Evolutionary conservation across 2,113 vertebrate genomes (phyloP).

Genomic region (Bujurquina vittata): DNA sequence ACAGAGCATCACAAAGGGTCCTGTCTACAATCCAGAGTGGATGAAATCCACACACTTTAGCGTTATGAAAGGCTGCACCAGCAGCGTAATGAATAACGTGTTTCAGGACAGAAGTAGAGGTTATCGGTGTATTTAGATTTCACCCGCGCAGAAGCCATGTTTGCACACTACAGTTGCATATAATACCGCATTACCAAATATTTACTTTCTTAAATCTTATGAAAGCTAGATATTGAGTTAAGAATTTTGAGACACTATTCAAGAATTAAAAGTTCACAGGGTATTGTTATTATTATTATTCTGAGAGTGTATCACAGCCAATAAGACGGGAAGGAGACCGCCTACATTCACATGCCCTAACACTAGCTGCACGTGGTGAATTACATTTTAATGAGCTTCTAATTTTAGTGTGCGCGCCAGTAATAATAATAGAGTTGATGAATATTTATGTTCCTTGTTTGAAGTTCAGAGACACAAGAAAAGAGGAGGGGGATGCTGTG

Average conservation of each 20-base stretch:
- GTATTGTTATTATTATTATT: slow-evolving; percentile 10
- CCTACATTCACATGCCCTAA: slow-evolving; percentile 71
- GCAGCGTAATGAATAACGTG: slow-evolving; percentile 3
- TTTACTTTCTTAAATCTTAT: background rate
- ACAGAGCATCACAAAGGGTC: slow-evolving; percentile 24
- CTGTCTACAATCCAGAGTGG: slow-evolving; percentile 25
- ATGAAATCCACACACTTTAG: slow-evolving; percentile 11
- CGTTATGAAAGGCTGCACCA: slow-evolving; percentile 3
- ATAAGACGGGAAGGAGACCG: slow-evolving; percentile 45
- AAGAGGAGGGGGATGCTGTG: slow-evolving; percentile 27
- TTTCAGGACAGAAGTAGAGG: background rate
- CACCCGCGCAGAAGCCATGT: background rate
- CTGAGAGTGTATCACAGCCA: slow-evolving; percentile 32
- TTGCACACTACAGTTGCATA: background rate
- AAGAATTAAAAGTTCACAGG: slow-evolving; percentile 24
- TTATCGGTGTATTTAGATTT: background rate
- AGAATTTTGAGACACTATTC: background rate
- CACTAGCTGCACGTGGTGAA: slow-evolving; percentile 76
- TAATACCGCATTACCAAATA: background rate
- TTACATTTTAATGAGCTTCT: slow-evolving; percentile 83
- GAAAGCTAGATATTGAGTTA: background rate
- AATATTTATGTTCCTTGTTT: slow-evolving; percentile 77
- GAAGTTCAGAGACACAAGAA: slow-evolving; percentile 65
- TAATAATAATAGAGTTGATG: slow-evolving; percentile 78
- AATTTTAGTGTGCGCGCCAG: slow-evolving; percentile 77